Percentiles rank a stretch among this genome's conserved stretches.
Evolutionary conservation across 1,140 invertebrate species (phyloP).

Genomic region (Hyphantria cunea): DNA sequence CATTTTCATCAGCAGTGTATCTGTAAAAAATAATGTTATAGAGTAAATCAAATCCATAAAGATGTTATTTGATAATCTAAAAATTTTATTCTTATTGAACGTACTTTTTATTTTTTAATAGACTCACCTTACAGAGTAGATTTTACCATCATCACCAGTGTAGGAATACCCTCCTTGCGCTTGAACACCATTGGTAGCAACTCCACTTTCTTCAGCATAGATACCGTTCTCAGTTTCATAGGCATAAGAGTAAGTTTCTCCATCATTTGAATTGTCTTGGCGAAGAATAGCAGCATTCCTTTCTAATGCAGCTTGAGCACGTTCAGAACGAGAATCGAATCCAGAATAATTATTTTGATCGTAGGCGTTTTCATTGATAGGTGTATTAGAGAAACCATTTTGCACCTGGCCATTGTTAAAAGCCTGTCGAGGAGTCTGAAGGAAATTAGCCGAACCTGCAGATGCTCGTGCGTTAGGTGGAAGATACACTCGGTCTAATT

Average conservation of each 20-base stretch:
- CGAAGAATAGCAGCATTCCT: slow-evolving; percentile 63
- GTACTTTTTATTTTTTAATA: no score
- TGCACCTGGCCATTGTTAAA: slow-evolving; percentile 11
- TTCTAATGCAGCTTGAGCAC: slow-evolving; percentile 59
- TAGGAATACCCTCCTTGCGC: slow-evolving; percentile 33
- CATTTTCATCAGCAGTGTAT: slow-evolving; percentile 91
- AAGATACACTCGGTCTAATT: slow-evolving; percentile 84
- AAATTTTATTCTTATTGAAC: no score
- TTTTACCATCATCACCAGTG: background rate
- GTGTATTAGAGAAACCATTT: background rate
- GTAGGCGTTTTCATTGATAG: slow-evolving; percentile 8
- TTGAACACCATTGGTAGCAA: slow-evolving; percentile 54
- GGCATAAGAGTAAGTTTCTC: slow-evolving; percentile 61
- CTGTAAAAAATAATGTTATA: slow-evolving; percentile 44
- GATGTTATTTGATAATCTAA: background rate
- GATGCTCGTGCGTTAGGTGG: slow-evolving; percentile 82
- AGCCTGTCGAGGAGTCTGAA: slow-evolving; percentile 50
- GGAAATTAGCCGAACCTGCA: slow-evolving; percentile 68
- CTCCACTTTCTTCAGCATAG: slow-evolving; percentile 43
- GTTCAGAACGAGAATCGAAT: slow-evolving; percentile 42
- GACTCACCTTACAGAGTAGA: no score
- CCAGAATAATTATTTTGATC: slow-evolving; percentile 19
- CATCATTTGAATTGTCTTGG: slow-evolving; percentile 49
- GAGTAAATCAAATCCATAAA: background rate
- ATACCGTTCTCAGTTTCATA: slow-evolving; percentile 73